phyloP scores from a whole-genome alignment of 2,888 invertebrate genomes.

The Ophion costatus region DNA sequence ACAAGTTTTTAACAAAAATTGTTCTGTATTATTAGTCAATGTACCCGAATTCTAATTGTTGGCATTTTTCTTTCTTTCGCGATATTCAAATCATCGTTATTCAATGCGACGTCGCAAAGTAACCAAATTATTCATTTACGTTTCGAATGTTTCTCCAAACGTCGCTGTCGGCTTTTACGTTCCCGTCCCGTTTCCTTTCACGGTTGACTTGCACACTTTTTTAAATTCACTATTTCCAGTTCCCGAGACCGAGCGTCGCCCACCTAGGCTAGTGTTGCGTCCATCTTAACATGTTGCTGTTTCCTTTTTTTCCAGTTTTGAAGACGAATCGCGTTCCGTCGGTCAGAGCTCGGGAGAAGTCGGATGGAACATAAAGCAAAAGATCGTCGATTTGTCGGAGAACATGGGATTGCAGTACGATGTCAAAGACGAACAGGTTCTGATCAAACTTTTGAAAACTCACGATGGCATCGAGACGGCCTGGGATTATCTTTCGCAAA shows the following conservation, averaged over 20 bases:
- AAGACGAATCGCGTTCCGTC: slow-evolving; percentile 57
- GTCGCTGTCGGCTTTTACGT: no score
- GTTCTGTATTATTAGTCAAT: no score
- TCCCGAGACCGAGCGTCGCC: no score
- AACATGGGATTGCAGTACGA: slow-evolving; percentile 66
- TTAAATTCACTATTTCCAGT: no score
- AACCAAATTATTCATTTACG: neutral
- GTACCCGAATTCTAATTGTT: neutral
- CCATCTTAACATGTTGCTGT: no score
- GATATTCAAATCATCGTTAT: neutral
- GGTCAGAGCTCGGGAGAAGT: slow-evolving; percentile 42
- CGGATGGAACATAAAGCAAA: slow-evolving; percentile 62
- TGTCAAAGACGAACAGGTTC: slow-evolving; percentile 36
- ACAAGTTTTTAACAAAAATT: no score
- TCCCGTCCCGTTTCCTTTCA: no score
- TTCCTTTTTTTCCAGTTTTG: slow-evolving; percentile 39
- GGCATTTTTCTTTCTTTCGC: neutral
- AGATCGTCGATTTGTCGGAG: slow-evolving; percentile 64
- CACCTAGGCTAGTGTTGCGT: no score
- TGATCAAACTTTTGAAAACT: slow-evolving; percentile 62
- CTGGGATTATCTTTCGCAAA: slow-evolving; percentile 62
- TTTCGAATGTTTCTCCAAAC: no score
- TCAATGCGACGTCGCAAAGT: neutral
- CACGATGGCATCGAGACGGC: slow-evolving; percentile 53
- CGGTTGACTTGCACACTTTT: no score